Conservation (phyloP, 1,140 invertebrate genomes). For the Drosophila navojoa region DNA sequence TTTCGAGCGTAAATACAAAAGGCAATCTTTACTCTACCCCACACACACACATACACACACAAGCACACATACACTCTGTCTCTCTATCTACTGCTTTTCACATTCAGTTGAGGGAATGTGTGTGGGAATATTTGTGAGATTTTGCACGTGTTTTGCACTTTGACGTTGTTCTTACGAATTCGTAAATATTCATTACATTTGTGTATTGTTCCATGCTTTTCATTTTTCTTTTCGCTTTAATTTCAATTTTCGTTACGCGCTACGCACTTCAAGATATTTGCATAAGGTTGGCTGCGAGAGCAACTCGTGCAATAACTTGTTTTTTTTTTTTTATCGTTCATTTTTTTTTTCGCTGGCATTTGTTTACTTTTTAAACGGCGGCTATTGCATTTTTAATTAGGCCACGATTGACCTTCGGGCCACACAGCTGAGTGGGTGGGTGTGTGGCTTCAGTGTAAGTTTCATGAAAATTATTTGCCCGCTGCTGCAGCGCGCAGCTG, state of each 20-base stretch:
- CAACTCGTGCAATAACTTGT: slow-evolving; percentile 32
- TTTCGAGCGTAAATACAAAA: slow-evolving; percentile 75
- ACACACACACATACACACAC: not conserved
- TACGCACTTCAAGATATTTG: slow-evolving; percentile 58
- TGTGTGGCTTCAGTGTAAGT: not conserved
- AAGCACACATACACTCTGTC: not conserved
- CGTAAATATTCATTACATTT: slow-evolving; percentile 79
- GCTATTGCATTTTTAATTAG: slow-evolving; percentile 72
- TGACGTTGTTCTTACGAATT: slow-evolving; percentile 41
- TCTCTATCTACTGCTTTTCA: not conserved
- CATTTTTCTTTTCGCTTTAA: not conserved
- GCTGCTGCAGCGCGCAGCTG: slow-evolving; percentile 7
- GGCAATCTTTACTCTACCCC: slow-evolving; percentile 31
- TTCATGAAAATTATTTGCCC: not conserved
- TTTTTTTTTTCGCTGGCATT: slow-evolving; percentile 19
- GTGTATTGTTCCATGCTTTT: slow-evolving; percentile 51
- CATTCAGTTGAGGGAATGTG: slow-evolving; percentile 16
- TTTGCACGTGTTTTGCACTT: slow-evolving; percentile 66
- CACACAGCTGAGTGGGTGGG: not conserved
- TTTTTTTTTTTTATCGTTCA: slow-evolving; percentile 16
- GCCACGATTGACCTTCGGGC: slow-evolving; percentile 57
- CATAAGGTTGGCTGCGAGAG: slow-evolving; percentile 68
- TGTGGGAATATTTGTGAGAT: slow-evolving; percentile 71
- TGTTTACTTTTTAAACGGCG: slow-evolving; percentile 40
- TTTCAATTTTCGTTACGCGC: slow-evolving; percentile 24